phyloP scores from a whole-genome alignment of 2,797 vertebrate species.

The Tadarida brasiliensis region DNA sequence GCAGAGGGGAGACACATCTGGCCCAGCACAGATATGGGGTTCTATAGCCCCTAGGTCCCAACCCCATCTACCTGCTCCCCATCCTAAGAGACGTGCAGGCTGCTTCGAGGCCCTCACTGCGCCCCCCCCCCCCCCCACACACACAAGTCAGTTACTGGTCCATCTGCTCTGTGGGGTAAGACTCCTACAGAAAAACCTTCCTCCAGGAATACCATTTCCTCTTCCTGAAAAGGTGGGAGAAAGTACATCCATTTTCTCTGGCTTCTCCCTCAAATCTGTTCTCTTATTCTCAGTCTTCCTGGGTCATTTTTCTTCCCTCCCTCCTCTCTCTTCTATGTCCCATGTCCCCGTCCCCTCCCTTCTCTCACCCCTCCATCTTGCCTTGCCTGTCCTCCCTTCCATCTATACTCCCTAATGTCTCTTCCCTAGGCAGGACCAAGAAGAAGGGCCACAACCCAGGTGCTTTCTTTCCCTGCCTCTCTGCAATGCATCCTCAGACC shows the following conservation, averaged over 20 bases:
- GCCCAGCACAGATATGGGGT: neutral
- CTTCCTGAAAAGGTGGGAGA: neutral
- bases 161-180: neutral
- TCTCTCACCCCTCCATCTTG: too few relatives aligned
- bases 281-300: neutral
- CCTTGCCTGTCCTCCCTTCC: too few relatives aligned
- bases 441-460: too few relatives aligned
- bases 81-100: neutral
- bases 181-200: neutral
- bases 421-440: neutral
- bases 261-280: neutral
- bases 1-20: neutral
- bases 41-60: neutral
- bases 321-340: neutral
- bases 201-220: neutral
- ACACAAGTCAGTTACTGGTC: neutral
- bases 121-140: too few relatives aligned
- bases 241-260: neutral
- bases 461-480: neutral
- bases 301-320: neutral
- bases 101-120: neutral
- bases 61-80: neutral
- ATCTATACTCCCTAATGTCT: neutral
- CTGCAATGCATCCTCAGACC: neutral
- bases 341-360: neutral